Evolutionary conservation across 1,140 invertebrate genomes (phyloP).

Genomic region (Leptoteleia sp.): DNA sequence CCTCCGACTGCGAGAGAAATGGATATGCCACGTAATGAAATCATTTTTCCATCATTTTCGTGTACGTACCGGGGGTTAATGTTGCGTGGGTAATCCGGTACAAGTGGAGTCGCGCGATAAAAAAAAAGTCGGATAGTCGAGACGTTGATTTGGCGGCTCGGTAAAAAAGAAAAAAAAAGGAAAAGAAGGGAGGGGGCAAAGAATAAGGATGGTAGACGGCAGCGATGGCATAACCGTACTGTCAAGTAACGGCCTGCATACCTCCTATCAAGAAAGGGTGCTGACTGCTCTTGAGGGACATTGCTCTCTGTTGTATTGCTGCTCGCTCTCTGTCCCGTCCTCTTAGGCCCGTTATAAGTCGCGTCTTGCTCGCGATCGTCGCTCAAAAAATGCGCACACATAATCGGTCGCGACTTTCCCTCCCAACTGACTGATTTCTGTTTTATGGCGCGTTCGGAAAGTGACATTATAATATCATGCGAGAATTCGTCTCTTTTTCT

Average conservation of each 20-base stretch:
- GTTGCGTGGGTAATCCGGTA: slow-evolving; percentile 2
- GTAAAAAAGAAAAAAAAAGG: too few species aligned
- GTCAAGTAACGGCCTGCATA: slow-evolving; percentile 78
- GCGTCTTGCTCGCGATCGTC: slow-evolving; percentile 13
- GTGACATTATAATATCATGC: too few species aligned
- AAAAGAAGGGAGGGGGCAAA: too few species aligned
- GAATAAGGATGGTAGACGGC: slow-evolving; percentile 48
- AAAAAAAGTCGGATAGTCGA: slow-evolving; percentile 42
- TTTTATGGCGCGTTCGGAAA: too few species aligned
- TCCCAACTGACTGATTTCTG: too few species aligned
- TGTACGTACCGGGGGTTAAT: slow-evolving; percentile 12
- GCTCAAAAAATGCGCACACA: slow-evolving; percentile 7
- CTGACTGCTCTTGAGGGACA: slow-evolving; percentile 76
- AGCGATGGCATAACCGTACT: slow-evolving; percentile 68
- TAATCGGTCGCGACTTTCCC: not conserved
- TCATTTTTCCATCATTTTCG: slow-evolving; percentile 29
- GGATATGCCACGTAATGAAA: slow-evolving; percentile 36
- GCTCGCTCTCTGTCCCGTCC: slow-evolving; percentile 65
- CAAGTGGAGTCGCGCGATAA: too few species aligned
- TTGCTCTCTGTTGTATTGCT: slow-evolving; percentile 73
- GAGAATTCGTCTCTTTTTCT: too few species aligned
- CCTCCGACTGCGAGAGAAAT: slow-evolving; percentile 49
- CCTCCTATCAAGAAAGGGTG: slow-evolving; percentile 76
- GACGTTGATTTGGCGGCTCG: slow-evolving; percentile 62
- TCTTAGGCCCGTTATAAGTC: slow-evolving; percentile 41